phyloP scores from a whole-genome alignment of 2,797 vertebrate species.

The Meda fulgida region DNA sequence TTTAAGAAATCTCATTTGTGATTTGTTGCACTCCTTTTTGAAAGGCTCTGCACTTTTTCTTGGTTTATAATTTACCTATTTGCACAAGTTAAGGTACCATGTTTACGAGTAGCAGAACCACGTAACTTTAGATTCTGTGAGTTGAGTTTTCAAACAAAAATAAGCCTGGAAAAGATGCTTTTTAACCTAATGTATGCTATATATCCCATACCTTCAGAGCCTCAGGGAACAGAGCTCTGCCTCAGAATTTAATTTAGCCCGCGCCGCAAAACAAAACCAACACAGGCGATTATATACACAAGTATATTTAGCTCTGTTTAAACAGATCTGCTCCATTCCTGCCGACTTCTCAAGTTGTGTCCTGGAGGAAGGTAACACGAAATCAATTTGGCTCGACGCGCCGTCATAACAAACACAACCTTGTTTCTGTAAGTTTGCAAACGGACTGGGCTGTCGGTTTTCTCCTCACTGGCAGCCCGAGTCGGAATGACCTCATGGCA shows the following conservation, averaged over 20 bases:
- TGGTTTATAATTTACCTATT: conserved; percentile 46
- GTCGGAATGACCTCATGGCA: conserved; percentile 87
- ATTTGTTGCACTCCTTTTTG: neutral
- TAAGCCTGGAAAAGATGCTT: conserved; percentile 37
- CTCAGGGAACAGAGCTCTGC: conserved; percentile 49
- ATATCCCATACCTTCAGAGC: conserved; percentile 50
- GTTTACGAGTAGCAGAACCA: too few species aligned
- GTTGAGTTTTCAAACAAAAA: conserved; percentile 53
- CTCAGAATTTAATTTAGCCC: conserved; percentile 61
- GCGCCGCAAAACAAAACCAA: conserved; percentile 60
- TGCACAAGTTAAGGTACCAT: conserved; percentile 23
- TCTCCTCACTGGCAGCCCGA: conserved; percentile 78
- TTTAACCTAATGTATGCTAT: conserved; percentile 55
- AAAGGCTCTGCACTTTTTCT: conserved; percentile 5
- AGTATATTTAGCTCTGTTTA: conserved; percentile 52
- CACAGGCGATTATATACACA: conserved; percentile 55
- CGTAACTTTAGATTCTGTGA: conserved; percentile 9
- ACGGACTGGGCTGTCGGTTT: conserved; percentile 79
- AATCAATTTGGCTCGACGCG: conserved; percentile 63
- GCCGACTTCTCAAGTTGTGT: conserved; percentile 55
- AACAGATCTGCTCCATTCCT: conserved; percentile 52
- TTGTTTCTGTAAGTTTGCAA: conserved; percentile 81
- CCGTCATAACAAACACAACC: conserved; percentile 81
- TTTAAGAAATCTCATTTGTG: neutral
- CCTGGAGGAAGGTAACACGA: conserved; percentile 37